Base-by-base conservation (phyloP, 2,888 invertebrate species). In the Cynaeus angustus region DNA sequence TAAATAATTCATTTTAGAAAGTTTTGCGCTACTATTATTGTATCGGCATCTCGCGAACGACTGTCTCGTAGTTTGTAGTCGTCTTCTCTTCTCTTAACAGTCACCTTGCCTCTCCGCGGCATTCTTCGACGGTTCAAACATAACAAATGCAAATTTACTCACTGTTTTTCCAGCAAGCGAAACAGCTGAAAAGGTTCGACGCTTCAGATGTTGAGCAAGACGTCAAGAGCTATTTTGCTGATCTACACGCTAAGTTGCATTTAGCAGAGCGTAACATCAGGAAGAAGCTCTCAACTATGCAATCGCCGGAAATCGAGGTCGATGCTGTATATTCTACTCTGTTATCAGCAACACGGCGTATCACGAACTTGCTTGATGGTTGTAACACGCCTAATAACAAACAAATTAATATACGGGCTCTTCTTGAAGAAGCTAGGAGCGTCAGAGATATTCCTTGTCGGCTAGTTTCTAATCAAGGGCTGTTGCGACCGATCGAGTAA, bases 211-310 rank as follows among this genome's bases (percentile, higher is more conserved):
- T 62, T 21, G 77, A 79, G 48, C 59, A 52, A 50, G 75, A 79
- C 9, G 83, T 90, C 3, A 14, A 33, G 46, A 86, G 87, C 71
- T 88, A 88, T 76, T 90, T 89, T 74, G 84, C 86, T 0, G 84
- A 87, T 70, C 79, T 90, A 0, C 86, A 86, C 69, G 87, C 86
- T 0, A 77, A 85, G 4, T 79, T 90, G 43, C 90, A 90, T 79
- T 86, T 85, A 56, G 81, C 87, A 45, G 90, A 90, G 74, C 78
- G 83, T 8, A 84, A 86, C 70, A 78, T 88, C 1, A 81, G 86
- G 0, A 79, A 82, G 16, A 53, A 55, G 21, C 41, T 70, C 1
- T 16, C 12, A 8, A 41, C 21, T 30, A 21, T 64, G 30, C n/a
- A 50, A 21, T 7, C 10, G 14, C 14, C 45, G n/a, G 21, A 41